Evolutionary conservation across 2,888 invertebrate genomes (phyloP).

Genomic region (Cyclophora punctaria): DNA sequence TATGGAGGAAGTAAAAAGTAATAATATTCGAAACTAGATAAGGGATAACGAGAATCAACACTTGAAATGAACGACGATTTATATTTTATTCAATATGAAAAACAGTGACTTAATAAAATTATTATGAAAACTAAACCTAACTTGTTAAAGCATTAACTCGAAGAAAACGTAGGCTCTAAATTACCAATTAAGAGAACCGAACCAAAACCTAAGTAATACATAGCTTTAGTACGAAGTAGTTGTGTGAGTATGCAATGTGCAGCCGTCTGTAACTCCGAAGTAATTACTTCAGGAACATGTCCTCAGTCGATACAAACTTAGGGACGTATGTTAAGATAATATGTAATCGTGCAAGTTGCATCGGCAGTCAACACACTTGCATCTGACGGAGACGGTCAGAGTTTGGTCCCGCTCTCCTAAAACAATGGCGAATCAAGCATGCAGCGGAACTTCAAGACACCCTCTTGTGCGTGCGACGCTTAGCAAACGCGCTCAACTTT

Average conservation of each 20-base stretch:
- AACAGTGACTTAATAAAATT: no score
- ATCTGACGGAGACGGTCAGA: slow-evolving; percentile 48
- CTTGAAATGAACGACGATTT: no score
- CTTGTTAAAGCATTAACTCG: neutral
- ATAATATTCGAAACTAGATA: no score
- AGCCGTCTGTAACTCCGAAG: slow-evolving; percentile 33
- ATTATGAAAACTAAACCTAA: no score
- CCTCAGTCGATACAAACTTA: slow-evolving; percentile 53
- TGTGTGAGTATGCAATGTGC: slow-evolving; percentile 29
- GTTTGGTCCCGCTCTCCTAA: slow-evolving; percentile 56
- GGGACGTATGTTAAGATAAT: slow-evolving; percentile 56
- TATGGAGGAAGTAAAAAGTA: no score
- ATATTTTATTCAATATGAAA: no score
- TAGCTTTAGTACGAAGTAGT: slow-evolving; percentile 20
- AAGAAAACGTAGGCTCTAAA: slow-evolving; percentile 18
- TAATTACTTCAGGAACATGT: slow-evolving; percentile 37
- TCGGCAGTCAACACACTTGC: slow-evolving; percentile 50
- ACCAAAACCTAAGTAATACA: slow-evolving; percentile 20
- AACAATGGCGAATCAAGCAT: slow-evolving; percentile 72
- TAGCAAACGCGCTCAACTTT: slow-evolving; percentile 63
- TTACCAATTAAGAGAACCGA: slow-evolving; percentile 19
- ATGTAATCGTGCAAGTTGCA: slow-evolving; percentile 58
- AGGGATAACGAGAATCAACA: no score
- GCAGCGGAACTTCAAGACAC: slow-evolving; percentile 70
- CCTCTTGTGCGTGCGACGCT: slow-evolving; percentile 67